Percentiles rank a stretch among this genome's conserved stretches.
These are phyloP conservation scores for Otolemur crassicaudatus DNA, from an alignment of 2,797 vertebrate species.

Conservation along the genomic window DNA sequence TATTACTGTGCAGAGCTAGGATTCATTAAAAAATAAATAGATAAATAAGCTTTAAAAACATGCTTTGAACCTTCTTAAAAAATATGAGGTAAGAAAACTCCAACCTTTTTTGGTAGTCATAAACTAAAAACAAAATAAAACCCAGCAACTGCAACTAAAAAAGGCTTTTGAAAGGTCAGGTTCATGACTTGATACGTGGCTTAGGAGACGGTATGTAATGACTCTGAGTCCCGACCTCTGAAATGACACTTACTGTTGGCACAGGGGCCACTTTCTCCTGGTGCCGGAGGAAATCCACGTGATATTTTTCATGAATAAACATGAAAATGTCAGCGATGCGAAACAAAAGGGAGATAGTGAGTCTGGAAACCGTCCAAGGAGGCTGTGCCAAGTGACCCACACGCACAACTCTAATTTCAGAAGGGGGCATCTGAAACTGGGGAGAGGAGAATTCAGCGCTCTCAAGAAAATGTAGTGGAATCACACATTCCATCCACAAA, in stretches of 20 bases:
- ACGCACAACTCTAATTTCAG: slow-evolving; percentile 3
- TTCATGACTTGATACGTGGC: slow-evolving; percentile 35
- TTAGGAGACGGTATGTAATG: slow-evolving; percentile 39
- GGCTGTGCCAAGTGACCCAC: slow-evolving; percentile 43
- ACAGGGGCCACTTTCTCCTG: neutral
- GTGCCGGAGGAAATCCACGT: slow-evolving; percentile 31
- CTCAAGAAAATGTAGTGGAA: slow-evolving; percentile 30
- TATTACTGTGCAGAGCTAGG: no score
- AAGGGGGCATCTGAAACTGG: neutral
- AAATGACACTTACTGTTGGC: slow-evolving; percentile 59
- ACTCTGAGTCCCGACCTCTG: neutral
- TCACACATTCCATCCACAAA: neutral
- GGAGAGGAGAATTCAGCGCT: neutral
- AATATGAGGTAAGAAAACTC: neutral
- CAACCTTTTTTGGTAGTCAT: slow-evolving; percentile 16
- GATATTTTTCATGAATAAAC: slow-evolving; percentile 69
- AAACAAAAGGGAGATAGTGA: slow-evolving; percentile 58
- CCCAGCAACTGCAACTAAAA: neutral
- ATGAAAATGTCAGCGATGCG: slow-evolving; percentile 49
- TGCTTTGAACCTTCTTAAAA: neutral
- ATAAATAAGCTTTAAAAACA: neutral
- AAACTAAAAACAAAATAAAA: neutral
- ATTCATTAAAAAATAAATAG: no score
- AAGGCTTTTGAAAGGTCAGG: slow-evolving; percentile 32
- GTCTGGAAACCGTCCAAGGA: slow-evolving; percentile 47